Base-by-base conservation (phyloP, 2,113 vertebrate genomes). In the Notarius quadriscutis region DNA sequence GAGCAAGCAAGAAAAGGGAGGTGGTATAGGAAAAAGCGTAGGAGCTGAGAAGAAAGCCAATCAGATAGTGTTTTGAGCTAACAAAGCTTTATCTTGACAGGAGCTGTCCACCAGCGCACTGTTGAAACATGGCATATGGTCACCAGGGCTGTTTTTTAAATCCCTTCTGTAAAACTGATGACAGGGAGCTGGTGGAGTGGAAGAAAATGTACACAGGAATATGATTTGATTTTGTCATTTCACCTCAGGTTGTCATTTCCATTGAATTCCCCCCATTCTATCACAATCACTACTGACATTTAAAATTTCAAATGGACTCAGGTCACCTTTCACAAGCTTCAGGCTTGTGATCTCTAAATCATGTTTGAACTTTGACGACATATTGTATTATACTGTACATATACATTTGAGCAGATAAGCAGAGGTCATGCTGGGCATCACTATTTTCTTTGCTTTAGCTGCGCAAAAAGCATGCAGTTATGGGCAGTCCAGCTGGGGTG, bases 71-170 rank as follows among this genome's bases (percentile, higher is more conserved):
- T 77, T 62, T 79, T 1, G 71, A 86, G 90, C 85, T 87, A 87
- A 87, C 87, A 74, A 25, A 50, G 74, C 84, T 83, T 72, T 88
- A 86, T 89, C 91, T 88, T 78, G 91, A 92, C 89, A 88, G 89
- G 83, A 92, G 87, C 89, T 91, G 90, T 90, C 89, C 81, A 41
- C 79, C 58, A 18, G 48, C 83, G 57, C 65, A 82, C 79, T 85
- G 78, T 86, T 89, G 91, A 88, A 91, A 88, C 88, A 84, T 84
- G 83, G 72, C 71, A 85, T 83, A 80, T 84, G 69, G 80, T 85
- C 87, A 89, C 83, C 15, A 25, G 69, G 50, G 80, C 62, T 77
- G 79, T 41, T 41, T 85, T 88, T 81, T 53, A 72, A 84, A 84
- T 87, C 83, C 58, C 25, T 89, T 89, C 79, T 81, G 84, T 58